Percentiles rank a stretch among this genome's conserved stretches.
These are phyloP conservation scores for Cairina moschata DNA, from an alignment of 2,113 vertebrate genomes.

Conservation along the genomic window DNA sequence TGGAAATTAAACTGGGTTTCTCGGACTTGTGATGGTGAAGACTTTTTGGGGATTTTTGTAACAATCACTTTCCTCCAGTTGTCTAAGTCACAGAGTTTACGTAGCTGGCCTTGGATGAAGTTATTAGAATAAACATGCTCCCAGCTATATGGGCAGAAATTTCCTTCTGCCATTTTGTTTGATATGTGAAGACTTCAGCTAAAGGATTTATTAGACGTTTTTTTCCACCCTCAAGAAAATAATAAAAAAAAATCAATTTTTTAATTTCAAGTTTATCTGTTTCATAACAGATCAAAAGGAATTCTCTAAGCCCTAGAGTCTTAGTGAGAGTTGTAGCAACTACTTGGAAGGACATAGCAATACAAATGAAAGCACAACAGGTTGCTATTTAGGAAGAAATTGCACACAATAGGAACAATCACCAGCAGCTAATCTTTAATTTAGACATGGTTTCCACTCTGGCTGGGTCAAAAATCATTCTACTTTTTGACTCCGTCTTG, in stretches of 20 bases:
- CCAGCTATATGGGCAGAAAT: neutral
- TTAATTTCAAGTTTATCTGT: neutral
- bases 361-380: neutral
- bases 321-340: neutral
- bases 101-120: neutral
- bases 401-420: neutral
- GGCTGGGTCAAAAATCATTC: neutral
- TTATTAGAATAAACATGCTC: neutral
- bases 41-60: neutral
- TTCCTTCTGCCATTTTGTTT: neutral
- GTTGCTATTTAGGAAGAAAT: neutral
- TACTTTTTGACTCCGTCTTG: neutral
- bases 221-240: neutral
- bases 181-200: neutral
- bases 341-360: neutral
- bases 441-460: neutral
- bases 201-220: neutral
- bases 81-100: neutral
- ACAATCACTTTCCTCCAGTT: neutral
- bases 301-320: neutral
- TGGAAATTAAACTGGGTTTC: neutral
- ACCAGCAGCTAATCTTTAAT: neutral
- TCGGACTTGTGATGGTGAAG: neutral
- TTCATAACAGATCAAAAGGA: neutral
- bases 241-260: neutral